Evolutionary conservation across 2,888 invertebrate species (phyloP).

Genomic region (Rhaphigaster nebulosa): DNA sequence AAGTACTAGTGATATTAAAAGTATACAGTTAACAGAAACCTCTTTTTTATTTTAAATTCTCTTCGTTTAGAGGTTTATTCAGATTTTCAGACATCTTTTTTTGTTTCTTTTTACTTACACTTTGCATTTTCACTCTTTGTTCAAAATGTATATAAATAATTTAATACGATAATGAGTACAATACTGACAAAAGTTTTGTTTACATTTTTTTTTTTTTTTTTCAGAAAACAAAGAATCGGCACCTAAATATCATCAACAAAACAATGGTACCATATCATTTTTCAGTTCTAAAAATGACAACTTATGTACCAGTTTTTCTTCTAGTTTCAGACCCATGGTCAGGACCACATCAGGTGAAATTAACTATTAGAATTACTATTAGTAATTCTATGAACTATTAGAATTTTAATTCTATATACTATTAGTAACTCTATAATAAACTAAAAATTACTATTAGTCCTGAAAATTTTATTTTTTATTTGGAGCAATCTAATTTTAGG

Average conservation of each 20-base stretch:
- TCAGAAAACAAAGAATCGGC: background rate
- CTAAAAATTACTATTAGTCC: background rate
- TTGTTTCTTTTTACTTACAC: no score
- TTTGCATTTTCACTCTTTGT: background rate
- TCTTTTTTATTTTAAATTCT: no score
- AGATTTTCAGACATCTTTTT: no score
- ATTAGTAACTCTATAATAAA: no score
- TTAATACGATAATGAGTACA: background rate
- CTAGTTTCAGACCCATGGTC: background rate
- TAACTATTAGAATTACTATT: background rate
- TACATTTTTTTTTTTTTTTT: background rate
- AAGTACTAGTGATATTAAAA: no score
- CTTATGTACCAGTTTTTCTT: conserved; percentile 3
- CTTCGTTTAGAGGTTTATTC: no score
- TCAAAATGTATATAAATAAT: background rate
- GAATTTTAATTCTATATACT: no score
- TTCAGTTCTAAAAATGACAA: conserved; percentile 24
- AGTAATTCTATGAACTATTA: no score
- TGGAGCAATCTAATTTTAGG: background rate
- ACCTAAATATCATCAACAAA: background rate
- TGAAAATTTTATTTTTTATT: background rate
- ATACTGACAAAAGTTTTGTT: background rate
- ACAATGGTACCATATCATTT: background rate
- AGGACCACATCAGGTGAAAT: background rate
- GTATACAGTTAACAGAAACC: no score